Conservation (phyloP, 2,888 invertebrate species). For the Hirtodrosophila alboralis region DNA sequence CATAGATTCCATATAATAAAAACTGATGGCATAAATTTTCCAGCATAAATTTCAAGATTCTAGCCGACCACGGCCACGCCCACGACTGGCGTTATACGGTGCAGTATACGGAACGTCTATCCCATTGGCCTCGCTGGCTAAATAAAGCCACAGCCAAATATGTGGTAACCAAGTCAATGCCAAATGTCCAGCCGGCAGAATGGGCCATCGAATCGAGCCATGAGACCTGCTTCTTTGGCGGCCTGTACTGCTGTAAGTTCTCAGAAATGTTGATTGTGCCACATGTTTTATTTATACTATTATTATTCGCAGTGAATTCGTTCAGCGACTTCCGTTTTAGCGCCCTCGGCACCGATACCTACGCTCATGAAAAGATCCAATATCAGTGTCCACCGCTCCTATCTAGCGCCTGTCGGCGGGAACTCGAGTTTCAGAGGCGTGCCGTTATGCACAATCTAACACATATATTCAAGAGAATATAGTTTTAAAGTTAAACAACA, state of each 20-base stretch:
- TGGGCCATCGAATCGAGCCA: constrained; percentile 87
- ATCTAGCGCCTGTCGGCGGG: constrained; percentile 86
- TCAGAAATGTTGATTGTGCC: background rate
- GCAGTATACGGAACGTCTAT: constrained; percentile 87
- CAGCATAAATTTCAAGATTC: constrained; percentile 87
- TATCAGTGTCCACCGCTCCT: constrained; percentile 88
- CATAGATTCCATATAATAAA: background rate
- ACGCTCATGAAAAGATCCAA: constrained; percentile 85
- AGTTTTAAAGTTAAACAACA: background rate
- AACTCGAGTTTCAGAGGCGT: constrained; percentile 84
- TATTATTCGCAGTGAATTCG: constrained; percentile 86
- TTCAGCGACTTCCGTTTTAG: constrained; percentile 87
- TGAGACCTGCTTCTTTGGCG: constrained; percentile 87
- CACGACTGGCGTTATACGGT: constrained; percentile 89
- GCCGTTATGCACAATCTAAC: constrained; percentile 83
- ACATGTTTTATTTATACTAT: constrained; percentile 53
- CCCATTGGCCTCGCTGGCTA: constrained; percentile 87
- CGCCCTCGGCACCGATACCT: constrained; percentile 84
- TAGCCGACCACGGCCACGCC: constrained; percentile 87
- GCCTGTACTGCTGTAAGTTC: constrained; percentile 87
- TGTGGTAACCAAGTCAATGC: constrained; percentile 85
- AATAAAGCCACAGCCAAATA: constrained; percentile 87
- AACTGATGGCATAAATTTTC: background rate
- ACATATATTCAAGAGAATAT: constrained; percentile 63
- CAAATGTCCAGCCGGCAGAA: constrained; percentile 81